Evolutionary conservation across 2,888 invertebrate species (phyloP).

Genomic region (Mesopsocus fuscifrons): DNA sequence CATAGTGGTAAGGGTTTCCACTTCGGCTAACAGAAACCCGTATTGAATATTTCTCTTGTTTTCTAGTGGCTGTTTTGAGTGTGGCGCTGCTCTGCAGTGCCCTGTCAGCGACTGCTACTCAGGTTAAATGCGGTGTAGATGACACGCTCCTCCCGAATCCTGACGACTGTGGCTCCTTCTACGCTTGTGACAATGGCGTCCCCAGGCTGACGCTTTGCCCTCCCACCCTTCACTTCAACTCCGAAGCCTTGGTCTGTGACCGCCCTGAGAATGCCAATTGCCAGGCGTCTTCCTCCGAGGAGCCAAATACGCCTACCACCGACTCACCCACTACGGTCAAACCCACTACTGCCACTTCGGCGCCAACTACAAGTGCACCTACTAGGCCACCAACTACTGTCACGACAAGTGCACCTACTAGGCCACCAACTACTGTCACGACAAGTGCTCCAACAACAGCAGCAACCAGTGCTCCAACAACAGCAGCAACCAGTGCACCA

Average conservation of each 20-base stretch:
- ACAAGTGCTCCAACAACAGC: background rate
- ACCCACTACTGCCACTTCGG: background rate
- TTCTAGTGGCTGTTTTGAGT: background rate
- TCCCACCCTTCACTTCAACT: slow-evolving; percentile 11
- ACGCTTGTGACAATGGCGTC: slow-evolving; percentile 10
- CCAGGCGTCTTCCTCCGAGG: background rate
- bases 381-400: background rate
- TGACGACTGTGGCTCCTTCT: slow-evolving; percentile 9
- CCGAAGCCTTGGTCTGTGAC: background rate
- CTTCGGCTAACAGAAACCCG: no score
- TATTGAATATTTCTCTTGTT: no score
- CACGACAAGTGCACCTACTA: background rate
- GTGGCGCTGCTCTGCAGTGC: background rate
- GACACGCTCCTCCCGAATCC: slow-evolving; percentile 2
- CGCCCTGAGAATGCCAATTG: background rate
- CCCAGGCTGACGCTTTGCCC: slow-evolving; percentile 2
- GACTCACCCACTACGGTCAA: background rate
- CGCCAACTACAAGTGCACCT: background rate
- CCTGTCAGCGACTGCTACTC: background rate
- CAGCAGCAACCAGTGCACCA: background rate
- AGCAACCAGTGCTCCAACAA: background rate
- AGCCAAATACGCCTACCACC: background rate
- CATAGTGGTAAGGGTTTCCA: no score
- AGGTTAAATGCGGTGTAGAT: background rate
- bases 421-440: background rate